Evolutionary conservation across 2,888 invertebrate genomes (phyloP), one percentile per base, ranked within the genome.

Genomic region (Salticus scenicus): DNA sequence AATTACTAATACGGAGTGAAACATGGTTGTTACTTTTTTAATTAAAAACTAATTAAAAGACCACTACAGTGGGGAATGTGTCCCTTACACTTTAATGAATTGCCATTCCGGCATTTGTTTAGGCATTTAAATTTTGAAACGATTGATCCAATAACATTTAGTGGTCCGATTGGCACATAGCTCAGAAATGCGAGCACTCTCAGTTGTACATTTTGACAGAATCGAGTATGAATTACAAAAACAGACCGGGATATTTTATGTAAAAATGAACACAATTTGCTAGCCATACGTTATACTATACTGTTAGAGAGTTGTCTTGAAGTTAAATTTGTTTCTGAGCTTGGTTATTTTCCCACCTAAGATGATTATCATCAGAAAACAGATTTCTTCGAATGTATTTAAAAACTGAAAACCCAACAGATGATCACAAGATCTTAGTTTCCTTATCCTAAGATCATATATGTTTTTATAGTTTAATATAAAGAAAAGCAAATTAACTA

Each of bases 121-220:
- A 20, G 1, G 27, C 10, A 20, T 57, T 57, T n/a, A n/a, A 10
- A 57, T n/a, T 1, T 1, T 57, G 57, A 57, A 20, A 57, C 17
- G 20, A 20, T 20, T 57, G 20, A 20, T 10, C 20, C 17, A 20
- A 57, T n/a, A 30, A 28, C 27, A 64, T 64, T 64, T 64, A 64
- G 27, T 64, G 64, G 30, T 28, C 64, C 28, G 14, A 64, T 64
- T 64, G 64, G 64, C 64, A 64, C 12, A 27, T 12, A 64, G 28
- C 64, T 64, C 30, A 27, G 64, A 28, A 64, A 28, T 4, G 1
- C 2, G 24, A 28, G 24, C 10, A 28, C 63, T 37, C 4, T 20
- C 51, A 51, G 20, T 57, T 2, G 0, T 57, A 7, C 10, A 57
- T 57, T 57, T 57, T 57, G 57, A 57, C 17, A 57, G 7, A 1